Evolutionary conservation across 2,888 invertebrate genomes (phyloP).

Genomic region (Eupithecia insigniata): DNA sequence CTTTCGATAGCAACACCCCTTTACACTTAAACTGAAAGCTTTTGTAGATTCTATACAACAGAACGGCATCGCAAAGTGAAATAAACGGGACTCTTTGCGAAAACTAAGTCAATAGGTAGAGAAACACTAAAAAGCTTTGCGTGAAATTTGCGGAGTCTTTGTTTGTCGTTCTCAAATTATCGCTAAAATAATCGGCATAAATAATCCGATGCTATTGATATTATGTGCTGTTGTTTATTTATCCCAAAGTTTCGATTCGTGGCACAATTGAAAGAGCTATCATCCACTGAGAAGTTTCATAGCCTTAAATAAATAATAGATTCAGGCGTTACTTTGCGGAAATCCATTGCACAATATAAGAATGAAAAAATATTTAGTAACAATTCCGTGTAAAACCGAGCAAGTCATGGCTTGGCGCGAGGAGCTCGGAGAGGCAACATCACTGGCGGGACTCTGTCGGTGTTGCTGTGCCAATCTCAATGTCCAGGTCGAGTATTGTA

Average conservation of each 20-base stretch:
- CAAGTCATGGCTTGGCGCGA: too few relatives aligned
- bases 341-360: too few relatives aligned
- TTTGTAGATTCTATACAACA: slow-evolving; percentile 43
- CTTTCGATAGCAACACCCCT: slow-evolving; percentile 23
- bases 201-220: not conserved
- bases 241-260: not conserved
- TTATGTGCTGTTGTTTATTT: not conserved
- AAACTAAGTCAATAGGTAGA: slow-evolving; percentile 42
- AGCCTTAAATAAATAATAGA: too few relatives aligned
- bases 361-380: too few relatives aligned
- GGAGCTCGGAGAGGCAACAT: too few relatives aligned
- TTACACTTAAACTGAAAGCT: slow-evolving; percentile 43
- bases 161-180: not conserved
- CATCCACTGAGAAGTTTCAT: not conserved
- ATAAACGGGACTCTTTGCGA: slow-evolving; percentile 40
- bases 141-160: not conserved
- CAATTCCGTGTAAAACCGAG: too few relatives aligned
- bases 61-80: slow-evolving; percentile 44
- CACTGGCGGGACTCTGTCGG: too few relatives aligned
- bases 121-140: slow-evolving; percentile 13
- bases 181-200: not conserved
- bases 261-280: not conserved
- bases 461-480: too few relatives aligned
- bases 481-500: too few relatives aligned
- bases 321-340: too few relatives aligned